These are phyloP conservation scores for Caenorhabditis afra DNA, from an alignment of 2,888 invertebrate species.

Conservation along the genomic window DNA sequence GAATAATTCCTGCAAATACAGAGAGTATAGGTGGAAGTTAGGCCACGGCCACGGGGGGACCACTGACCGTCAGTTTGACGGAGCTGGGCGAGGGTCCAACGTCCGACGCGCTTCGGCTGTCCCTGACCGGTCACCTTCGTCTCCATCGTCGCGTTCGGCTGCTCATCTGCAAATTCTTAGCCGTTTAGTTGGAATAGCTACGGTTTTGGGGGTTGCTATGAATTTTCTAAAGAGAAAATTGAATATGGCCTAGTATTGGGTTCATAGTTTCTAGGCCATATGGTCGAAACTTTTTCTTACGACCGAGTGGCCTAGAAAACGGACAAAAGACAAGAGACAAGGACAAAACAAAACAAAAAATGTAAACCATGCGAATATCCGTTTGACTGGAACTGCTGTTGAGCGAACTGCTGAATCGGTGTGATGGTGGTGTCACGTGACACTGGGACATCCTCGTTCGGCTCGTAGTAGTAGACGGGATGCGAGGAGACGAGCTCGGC, in stretches of 20 bases:
- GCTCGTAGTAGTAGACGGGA: slow-evolving; percentile 53
- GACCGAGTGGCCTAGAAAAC: too few species aligned
- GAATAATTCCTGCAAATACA: slow-evolving; percentile 75
- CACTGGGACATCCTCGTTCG: slow-evolving; percentile 19
- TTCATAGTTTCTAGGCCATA: too few species aligned
- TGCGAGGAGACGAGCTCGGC: slow-evolving; percentile 21
- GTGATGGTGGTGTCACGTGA: too few species aligned
- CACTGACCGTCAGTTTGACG: slow-evolving; percentile 79
- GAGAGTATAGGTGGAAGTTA: background rate
- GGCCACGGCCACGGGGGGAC: background rate
- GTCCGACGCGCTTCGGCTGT: slow-evolving; percentile 76
- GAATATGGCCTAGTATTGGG: too few species aligned
- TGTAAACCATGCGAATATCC: too few species aligned
- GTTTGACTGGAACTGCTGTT: too few species aligned
- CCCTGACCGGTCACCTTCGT: slow-evolving; percentile 79
- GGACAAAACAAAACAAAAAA: slow-evolving; percentile 1
- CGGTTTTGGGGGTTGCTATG: too few species aligned
- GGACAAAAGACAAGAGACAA: background rate
- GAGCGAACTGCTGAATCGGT: too few species aligned
- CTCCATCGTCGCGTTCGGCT: slow-evolving; percentile 80
- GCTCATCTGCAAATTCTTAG: slow-evolving; percentile 71
- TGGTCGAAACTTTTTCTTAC: background rate
- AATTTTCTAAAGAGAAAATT: too few species aligned
- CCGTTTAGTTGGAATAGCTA: too few species aligned
- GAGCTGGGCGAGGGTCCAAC: slow-evolving; percentile 80